phyloP scores from a whole-genome alignment of 2,888 invertebrate species.

The Ichneumon xanthorius region DNA sequence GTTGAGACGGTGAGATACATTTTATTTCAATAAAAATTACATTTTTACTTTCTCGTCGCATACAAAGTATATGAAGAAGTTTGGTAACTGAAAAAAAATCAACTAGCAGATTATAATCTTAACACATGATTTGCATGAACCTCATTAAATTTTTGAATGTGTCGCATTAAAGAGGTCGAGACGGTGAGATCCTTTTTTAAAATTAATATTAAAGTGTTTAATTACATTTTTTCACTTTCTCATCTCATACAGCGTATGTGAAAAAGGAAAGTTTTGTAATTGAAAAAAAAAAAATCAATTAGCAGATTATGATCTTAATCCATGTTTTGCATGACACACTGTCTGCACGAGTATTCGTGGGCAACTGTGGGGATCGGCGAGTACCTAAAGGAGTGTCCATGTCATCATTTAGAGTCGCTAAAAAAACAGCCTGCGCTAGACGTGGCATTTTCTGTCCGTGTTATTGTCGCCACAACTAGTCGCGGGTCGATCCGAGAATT shows the following conservation, averaged over 20 bases:
- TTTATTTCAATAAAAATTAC: not conserved
- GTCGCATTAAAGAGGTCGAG: not conserved
- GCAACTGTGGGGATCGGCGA: too few relatives aligned
- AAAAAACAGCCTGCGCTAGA: not conserved
- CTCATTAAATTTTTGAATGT: not conserved
- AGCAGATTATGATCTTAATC: not conserved
- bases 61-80: not conserved
- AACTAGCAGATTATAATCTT: too few relatives aligned
- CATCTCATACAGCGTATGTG: not conserved
- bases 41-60: too few relatives aligned
- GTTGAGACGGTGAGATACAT: not conserved
- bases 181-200: not conserved
- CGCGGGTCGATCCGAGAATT: not conserved
- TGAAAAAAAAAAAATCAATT: not conserved
- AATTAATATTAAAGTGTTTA: too few relatives aligned
- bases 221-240: not conserved
- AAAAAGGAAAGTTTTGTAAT: not conserved
- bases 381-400: not conserved
- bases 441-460: not conserved
- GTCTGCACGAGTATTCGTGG: not conserved
- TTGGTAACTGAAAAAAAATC: not conserved
- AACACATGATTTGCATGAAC: not conserved
- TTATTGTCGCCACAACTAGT: not conserved
- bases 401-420: not conserved
- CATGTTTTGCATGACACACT: not conserved